Conservation (phyloP, 2,113 vertebrate genomes). For the Pangasianodon gigas region DNA sequence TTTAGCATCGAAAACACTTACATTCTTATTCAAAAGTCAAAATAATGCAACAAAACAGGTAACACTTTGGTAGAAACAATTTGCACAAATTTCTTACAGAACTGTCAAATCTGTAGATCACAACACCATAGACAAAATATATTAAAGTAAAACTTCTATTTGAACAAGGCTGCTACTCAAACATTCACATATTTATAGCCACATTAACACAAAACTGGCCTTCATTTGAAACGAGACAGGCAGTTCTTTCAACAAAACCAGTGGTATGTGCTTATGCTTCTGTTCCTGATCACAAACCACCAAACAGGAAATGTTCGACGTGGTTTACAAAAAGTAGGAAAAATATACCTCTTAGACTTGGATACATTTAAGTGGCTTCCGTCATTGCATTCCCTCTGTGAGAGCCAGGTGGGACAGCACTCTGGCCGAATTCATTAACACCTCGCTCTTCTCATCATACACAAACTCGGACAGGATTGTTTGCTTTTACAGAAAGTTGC, state of each 20-base stretch:
- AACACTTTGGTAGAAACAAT: constrained; percentile 44
- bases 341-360: constrained; percentile 48
- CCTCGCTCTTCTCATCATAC: constrained; percentile 21
- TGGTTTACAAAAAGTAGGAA: constrained; percentile 61
- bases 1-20: constrained; percentile 34
- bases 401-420: constrained; percentile 30
- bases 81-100: constrained; percentile 49
- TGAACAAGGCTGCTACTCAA: constrained; percentile 48
- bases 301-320: constrained; percentile 53
- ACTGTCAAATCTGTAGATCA: constrained; percentile 35
- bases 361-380: constrained; percentile 35
- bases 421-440: constrained; percentile 36
- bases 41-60: constrained; percentile 30
- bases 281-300: constrained; percentile 49
- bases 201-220: constrained; percentile 65
- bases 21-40: constrained; percentile 41
- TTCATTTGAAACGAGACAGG: constrained; percentile 56
- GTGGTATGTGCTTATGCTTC: constrained; percentile 60
- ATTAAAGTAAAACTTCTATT: constrained; percentile 58
- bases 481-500: constrained; percentile 45
- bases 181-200: constrained; percentile 62
- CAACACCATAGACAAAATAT: constrained; percentile 49
- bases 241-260: constrained; percentile 97
- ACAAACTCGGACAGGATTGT: constrained; percentile 42
- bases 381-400: constrained; percentile 23